Evolutionary conservation across 1,140 invertebrate species (phyloP), one percentile per base, ranked within the genome.

Genomic region (Propsilocerus akamusi): DNA sequence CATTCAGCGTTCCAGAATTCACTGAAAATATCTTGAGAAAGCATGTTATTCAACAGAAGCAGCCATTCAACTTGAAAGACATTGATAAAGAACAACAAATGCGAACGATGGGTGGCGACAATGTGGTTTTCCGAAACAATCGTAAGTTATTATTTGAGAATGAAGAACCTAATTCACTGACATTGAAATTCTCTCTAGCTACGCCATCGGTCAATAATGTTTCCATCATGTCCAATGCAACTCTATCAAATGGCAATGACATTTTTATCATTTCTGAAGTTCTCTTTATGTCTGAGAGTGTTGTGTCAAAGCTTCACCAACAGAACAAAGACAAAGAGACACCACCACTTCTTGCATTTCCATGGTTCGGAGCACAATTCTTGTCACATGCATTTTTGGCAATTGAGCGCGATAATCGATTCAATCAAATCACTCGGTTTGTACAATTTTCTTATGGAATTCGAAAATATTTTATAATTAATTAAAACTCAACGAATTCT

Each of bases 1-100:
- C 76, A 4, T 79, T 79, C 59, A 72, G 72, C 53, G 76, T 78
- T 26, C 72, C 72, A 10, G 74, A 77, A 57, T 79, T 79, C 55
- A 76, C 75, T 7, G 73, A 75, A 56, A 69, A 65, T 50, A 66
- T 77, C 41, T 68, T 78, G 49, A 64, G 71, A 26, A 78, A 78
- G 60, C 76, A 78, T 56, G 76, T 78, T 58, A 62, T 78, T 14
- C 64, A 68, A 47, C 74, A 73, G 5, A 68, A 73, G 54, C 62
- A 56, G 5, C 63, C 61, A 4, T 37, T 77, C 24, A 65, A 66
- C 26, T 68, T 77, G 26, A 68, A 66, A 55, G 68, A 72, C 52
- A 56, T 58, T 53, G 60, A 25, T 2, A 24, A 61, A 54, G 71
- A 70, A 41, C 66, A 71, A 53, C 58, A 58, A 22, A 62, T 73